Base-by-base conservation (phyloP, 1,140 invertebrate species). In the Heliconius nattereri region DNA sequence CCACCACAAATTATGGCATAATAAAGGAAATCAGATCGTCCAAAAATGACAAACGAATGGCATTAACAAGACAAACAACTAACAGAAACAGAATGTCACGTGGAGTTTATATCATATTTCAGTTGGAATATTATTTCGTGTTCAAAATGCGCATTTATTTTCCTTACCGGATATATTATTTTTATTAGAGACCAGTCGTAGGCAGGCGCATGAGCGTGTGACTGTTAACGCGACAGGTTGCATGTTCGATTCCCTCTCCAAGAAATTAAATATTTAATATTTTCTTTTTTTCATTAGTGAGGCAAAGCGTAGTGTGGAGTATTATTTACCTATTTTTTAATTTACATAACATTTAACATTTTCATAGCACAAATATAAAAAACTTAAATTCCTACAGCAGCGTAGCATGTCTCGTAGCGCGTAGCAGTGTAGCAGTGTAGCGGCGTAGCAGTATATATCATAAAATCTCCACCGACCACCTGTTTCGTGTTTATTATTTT, bases 11-110 rank as follows among this genome's bases (percentile, higher is more conserved):
- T 57, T 35, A 37, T 37, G 19, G 20, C 71, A 37, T 71, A 71
- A 71, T 71, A 32, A 71, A 66, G 23, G 71, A 71, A 71, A 71
- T 71, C 20, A 71, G 71, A 71, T 71, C 71, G 71, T 9, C 71
- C n/a, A 37, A 7, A 71, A 71, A 37, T 40, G 52, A 75, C 52
- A 57, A 75, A 60, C 74, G 74, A 54, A 60, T 75, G 8, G 49
- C 45, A 75, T 75, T 52, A 49, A 57, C 74, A 75, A 75, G 54
- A 75, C 32, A 75, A 75, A 75, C 52, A 75, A 60, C 52, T 57
- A 60, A 54, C 45, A 23, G 32, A 32, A 75, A 75, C 16, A n/a
- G 37, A 54, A 52, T 75, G 74, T 75, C 74, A 32, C 52, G 52
- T 54, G 19, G 26, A 60, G 35, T 60, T 57, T 75, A 54, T n/a